Evolutionary conservation across 2,797 vertebrate species (phyloP).

Genomic region (Tenualosa thibaudeaui): DNA sequence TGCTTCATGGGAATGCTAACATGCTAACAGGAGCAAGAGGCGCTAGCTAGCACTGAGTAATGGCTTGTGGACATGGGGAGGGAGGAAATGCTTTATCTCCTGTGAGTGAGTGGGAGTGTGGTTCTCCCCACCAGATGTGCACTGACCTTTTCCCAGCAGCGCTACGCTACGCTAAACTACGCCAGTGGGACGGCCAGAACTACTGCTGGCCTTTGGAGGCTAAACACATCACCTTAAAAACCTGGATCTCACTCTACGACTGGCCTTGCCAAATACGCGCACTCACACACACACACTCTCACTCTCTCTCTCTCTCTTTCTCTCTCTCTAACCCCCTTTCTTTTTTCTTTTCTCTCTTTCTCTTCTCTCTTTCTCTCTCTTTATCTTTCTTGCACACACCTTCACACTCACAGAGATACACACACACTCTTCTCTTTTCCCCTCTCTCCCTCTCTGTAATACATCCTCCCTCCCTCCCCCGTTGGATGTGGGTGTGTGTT

Average conservation of each 20-base stretch:
- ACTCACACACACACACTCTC: too few relatives aligned
- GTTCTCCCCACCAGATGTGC: neutral
- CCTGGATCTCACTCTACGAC: conserved; percentile 57
- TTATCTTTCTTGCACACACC: neutral
- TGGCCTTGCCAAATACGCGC: conserved; percentile 68
- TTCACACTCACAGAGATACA: too few relatives aligned
- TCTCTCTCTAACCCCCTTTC: neutral
- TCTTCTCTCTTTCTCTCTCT: neutral
- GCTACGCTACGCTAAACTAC: neutral
- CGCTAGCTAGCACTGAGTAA: neutral
- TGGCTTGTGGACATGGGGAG: neutral
- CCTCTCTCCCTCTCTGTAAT: neutral
- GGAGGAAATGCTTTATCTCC: conserved; percentile 10
- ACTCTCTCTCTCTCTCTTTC: conserved; percentile 5
- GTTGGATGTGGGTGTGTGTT: neutral
- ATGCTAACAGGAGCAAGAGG: neutral
- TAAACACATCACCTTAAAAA: conserved; percentile 71
- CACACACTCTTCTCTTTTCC: neutral
- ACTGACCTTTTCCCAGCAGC: neutral
- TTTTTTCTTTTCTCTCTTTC: neutral
- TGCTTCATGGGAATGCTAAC: too few relatives aligned
- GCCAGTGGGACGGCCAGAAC: conserved; percentile 36
- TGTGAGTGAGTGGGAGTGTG: neutral
- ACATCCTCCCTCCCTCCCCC: neutral
- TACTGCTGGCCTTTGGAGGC: conserved; percentile 58